These are phyloP conservation scores for Novumbra hubbsi DNA, from an alignment of 2,797 vertebrate genomes.

Conservation along the genomic window DNA sequence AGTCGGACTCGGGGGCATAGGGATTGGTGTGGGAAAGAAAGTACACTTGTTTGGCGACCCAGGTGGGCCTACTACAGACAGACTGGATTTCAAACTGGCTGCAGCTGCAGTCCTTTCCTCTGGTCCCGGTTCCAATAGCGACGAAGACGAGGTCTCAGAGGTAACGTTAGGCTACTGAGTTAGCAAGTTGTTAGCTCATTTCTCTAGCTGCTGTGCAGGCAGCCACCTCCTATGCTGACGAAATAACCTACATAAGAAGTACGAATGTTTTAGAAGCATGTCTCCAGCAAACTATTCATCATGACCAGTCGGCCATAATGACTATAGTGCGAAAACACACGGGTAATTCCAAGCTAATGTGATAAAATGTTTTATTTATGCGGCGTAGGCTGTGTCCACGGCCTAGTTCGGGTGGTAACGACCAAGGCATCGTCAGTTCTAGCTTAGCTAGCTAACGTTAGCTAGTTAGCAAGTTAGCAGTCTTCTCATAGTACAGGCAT, in stretches of 20 bases:
- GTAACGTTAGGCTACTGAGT: slow-evolving; percentile 75
- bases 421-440: slow-evolving; percentile 68
- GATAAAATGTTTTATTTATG: slow-evolving; percentile 75
- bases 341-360: slow-evolving; percentile 43
- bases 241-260: slow-evolving; percentile 64
- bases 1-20: slow-evolving; percentile 89
- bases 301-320: slow-evolving; percentile 26
- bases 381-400: slow-evolving; percentile 66
- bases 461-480: not conserved
- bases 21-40: slow-evolving; percentile 90
- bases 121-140: slow-evolving; percentile 92
- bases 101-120: slow-evolving; percentile 90
- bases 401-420: slow-evolving; percentile 75
- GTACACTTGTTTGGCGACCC: slow-evolving; percentile 93
- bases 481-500: slow-evolving; percentile 38
- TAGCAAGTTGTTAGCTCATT: slow-evolving; percentile 47
- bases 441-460: slow-evolving; percentile 41
- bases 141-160: slow-evolving; percentile 98
- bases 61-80: slow-evolving; percentile 80
- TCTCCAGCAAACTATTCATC: not conserved
- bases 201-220: slow-evolving; percentile 61
- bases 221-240: slow-evolving; percentile 67
- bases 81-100: slow-evolving; percentile 97
- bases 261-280: slow-evolving; percentile 26
- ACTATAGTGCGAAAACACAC: slow-evolving; percentile 43